Conservation (phyloP, 2,797 vertebrate species). For the Chaunax sp. region DNA sequence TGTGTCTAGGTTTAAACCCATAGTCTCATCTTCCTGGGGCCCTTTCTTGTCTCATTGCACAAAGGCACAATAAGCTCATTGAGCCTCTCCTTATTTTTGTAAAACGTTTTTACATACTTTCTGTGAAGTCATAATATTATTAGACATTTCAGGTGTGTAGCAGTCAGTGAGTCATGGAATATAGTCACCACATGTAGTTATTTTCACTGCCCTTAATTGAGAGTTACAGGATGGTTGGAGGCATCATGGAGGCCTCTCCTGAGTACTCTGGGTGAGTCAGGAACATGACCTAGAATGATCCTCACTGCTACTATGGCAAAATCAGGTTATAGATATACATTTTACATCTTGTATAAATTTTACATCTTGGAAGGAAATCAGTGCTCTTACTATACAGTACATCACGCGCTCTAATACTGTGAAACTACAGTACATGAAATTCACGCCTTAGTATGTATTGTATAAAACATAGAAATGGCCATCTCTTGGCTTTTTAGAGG, state of each 20-base stretch:
- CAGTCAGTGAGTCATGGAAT: conserved; percentile 60
- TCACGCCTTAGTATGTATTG: conserved; percentile 8
- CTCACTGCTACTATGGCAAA: conserved; percentile 29
- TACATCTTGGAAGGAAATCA: conserved; percentile 30
- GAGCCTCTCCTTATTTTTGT: conserved; percentile 27
- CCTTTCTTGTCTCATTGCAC: conserved; percentile 31
- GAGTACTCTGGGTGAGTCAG: conserved; percentile 64
- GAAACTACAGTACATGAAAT: neutral
- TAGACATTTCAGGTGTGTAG: conserved; percentile 62
- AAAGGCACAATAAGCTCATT: conserved; percentile 35
- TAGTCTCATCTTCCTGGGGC: conserved; percentile 29
- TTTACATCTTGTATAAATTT: conserved; percentile 39
- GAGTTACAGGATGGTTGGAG: conserved; percentile 57
- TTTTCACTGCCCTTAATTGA: conserved; percentile 58
- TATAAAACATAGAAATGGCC: conserved; percentile 20
- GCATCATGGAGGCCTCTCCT: conserved; percentile 67
- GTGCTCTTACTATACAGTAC: conserved; percentile 11
- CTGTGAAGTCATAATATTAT: conserved; percentile 30
- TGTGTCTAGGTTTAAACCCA: conserved; percentile 55
- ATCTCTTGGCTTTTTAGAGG: conserved; percentile 19
- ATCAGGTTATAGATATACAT: conserved; percentile 36
- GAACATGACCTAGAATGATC: conserved; percentile 62
- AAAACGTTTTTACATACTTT: conserved; percentile 30
- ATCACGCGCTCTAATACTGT: neutral
- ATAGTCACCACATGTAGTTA: conserved; percentile 53